These are phyloP conservation scores for Chionoecetes opilio DNA, from an alignment of 1,140 invertebrate genomes.

Conservation along the genomic window DNA sequence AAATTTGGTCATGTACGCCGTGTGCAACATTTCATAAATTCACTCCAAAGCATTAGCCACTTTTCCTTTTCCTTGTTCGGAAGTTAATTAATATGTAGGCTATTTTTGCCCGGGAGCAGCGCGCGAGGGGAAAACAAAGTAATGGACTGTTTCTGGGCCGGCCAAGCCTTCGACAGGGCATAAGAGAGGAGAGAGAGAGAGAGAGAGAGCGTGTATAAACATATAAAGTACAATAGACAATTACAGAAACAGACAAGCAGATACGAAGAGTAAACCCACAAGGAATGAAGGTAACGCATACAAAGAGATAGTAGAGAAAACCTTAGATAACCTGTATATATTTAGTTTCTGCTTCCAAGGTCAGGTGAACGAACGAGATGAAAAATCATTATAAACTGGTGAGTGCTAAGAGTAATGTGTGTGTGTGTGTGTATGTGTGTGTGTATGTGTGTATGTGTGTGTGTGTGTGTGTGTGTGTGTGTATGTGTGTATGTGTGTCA, in stretches of 20 bases:
- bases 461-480: background rate
- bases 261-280: no score
- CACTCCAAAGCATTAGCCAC: conserved; percentile 57
- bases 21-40: conserved; percentile 61
- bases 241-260: no score
- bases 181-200: conserved; percentile 58
- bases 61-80: conserved; percentile 57
- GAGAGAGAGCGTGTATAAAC: conserved; percentile 41
- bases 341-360: background rate
- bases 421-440: conserved; percentile 14
- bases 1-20: conserved; percentile 47
- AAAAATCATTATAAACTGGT: background rate
- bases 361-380: background rate
- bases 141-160: conserved; percentile 46
- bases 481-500: background rate
- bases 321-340: background rate
- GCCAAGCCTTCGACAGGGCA: background rate
- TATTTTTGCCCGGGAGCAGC: conserved; percentile 36
- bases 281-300: background rate
- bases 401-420: conserved; percentile 16
- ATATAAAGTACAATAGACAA: no score
- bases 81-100: conserved; percentile 61
- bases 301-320: background rate
- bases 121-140: background rate
- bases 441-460: background rate